Evolutionary conservation across 2,888 invertebrate genomes (phyloP).

Genomic region (Tenthredo livida): DNA sequence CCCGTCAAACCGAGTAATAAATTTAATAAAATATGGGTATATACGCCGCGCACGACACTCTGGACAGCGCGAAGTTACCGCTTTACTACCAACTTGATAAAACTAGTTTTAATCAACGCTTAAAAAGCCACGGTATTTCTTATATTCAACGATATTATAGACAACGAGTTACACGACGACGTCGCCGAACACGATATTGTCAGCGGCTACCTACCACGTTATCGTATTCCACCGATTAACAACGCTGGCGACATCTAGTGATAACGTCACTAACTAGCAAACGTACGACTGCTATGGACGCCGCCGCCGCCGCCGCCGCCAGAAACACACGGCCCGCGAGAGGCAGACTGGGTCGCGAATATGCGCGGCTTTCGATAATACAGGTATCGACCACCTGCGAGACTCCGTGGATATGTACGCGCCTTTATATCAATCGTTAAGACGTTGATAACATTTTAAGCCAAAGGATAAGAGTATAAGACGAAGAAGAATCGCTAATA

Average conservation of each 20-base stretch:
- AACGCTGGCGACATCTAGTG: slow-evolving; percentile 30
- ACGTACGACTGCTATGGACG: neutral
- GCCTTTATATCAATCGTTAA: neutral
- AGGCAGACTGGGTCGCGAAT: neutral
- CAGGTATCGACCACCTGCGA: neutral
- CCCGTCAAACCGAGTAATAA: slow-evolving; percentile 33
- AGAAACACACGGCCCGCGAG: slow-evolving; percentile 13
- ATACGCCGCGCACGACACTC: neutral
- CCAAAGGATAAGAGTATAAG: too few relatives aligned
- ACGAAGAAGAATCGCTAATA: neutral
- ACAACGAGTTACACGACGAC: slow-evolving; percentile 37
- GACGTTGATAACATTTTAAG: neutral
- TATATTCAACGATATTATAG: neutral
- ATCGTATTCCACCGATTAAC: slow-evolving; percentile 17
- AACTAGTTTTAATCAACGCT: neutral
- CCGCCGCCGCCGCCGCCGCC: neutral
- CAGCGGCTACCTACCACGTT: slow-evolving; percentile 38
- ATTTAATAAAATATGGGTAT: neutral
- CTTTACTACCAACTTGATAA: neutral
- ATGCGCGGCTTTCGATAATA: neutral
- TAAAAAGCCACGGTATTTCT: neutral
- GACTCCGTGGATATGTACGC: neutral
- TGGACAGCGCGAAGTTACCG: neutral
- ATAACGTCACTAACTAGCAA: neutral
- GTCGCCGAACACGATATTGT: slow-evolving; percentile 40